Evolutionary conservation across 2,113 vertebrate species (phyloP).

Genomic region (Laterallus jamaicensis): DNA sequence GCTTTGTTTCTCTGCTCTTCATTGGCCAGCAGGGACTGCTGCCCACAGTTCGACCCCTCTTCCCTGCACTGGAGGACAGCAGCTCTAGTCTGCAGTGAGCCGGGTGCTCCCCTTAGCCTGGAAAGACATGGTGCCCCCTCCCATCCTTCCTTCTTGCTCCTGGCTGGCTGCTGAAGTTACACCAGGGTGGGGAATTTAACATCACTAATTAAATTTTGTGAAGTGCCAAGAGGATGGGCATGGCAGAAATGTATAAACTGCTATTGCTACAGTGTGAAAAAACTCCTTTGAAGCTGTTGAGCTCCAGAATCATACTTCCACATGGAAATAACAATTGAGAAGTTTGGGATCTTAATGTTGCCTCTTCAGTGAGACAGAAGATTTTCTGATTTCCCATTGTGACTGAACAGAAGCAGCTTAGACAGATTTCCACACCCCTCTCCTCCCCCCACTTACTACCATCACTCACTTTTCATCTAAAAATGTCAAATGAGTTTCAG

Average conservation of each 20-base stretch:
- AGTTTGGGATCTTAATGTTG: neutral
- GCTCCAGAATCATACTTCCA: neutral
- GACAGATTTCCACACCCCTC: neutral
- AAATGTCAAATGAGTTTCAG: constrained; percentile 50
- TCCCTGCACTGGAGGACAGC: neutral
- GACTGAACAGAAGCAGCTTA: neutral
- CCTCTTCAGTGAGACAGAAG: neutral
- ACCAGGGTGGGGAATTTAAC: accelerated
- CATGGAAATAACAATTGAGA: neutral
- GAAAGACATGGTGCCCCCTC: neutral
- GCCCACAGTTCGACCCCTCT: accelerated
- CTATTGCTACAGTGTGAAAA: neutral
- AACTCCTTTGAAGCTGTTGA: neutral
- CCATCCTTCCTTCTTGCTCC: neutral
- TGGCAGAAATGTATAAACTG: neutral
- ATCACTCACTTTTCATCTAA: constrained; percentile 39
- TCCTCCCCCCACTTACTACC: neutral
- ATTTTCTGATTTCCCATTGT: neutral
- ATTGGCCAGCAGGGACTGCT: neutral
- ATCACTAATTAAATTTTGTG: neutral
- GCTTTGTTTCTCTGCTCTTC: neutral
- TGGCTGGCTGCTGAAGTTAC: neutral
- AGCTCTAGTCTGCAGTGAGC: accelerated
- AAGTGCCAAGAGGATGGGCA: neutral
- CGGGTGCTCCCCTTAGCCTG: neutral